Conservation (phyloP, 2,113 vertebrate species). For the Cyphomyrus discorhynchus region DNA sequence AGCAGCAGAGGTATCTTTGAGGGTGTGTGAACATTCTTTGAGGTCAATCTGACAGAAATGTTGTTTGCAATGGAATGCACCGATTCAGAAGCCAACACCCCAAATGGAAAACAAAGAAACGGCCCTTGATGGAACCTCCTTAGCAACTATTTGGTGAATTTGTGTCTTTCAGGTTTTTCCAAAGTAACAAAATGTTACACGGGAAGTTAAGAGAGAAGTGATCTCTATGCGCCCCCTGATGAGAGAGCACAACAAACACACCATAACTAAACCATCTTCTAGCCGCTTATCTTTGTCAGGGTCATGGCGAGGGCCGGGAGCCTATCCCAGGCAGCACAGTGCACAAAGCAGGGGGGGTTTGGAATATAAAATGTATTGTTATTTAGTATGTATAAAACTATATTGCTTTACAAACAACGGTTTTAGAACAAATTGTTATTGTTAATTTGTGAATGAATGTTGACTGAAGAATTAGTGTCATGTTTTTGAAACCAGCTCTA, state of each 20-base stretch:
- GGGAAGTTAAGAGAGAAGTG: not conserved
- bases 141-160: not conserved
- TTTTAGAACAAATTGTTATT: not conserved
- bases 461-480: not conserved
- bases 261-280: not conserved
- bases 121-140: not conserved
- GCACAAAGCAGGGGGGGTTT: not conserved
- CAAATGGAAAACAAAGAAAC: not conserved
- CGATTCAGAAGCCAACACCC: slow-evolving; percentile 2
- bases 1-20: not conserved
- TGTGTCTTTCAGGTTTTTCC: not conserved
- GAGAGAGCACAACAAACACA: not conserved
- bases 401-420: not conserved
- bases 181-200: not conserved
- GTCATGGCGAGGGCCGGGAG: not conserved
- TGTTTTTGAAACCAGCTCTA: not conserved
- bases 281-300: not conserved
- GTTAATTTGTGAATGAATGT: not conserved
- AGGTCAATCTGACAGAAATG: not conserved
- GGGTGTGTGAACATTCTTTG: slow-evolving; percentile 7
- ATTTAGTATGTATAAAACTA: not conserved
- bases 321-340: not conserved
- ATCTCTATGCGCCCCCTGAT: not conserved
- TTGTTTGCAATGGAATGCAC: not conserved
- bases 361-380: not conserved